phyloP scores from a whole-genome alignment of 1,140 invertebrate genomes.

The Diorhabda sublineata region DNA sequence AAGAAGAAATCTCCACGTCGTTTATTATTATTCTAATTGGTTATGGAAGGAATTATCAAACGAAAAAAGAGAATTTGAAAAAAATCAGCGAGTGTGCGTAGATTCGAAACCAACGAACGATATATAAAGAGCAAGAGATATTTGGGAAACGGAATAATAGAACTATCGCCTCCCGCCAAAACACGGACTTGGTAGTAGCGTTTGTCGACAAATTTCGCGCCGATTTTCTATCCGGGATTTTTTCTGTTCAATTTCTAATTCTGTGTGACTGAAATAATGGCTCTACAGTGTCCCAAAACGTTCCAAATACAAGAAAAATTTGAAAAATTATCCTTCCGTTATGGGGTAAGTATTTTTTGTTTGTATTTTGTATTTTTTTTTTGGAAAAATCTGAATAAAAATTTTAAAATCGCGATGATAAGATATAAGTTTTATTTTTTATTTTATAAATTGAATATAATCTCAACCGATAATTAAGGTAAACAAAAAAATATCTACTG shows the following conservation, averaged over 20 bases:
- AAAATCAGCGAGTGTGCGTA: neutral
- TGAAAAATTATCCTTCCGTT: constrained; percentile 2
- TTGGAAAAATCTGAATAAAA: too few species aligned
- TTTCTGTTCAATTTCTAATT: neutral
- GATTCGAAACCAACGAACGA: neutral
- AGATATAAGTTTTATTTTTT: too few species aligned
- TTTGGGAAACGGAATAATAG: constrained; percentile 2
- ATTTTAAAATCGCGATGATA: too few species aligned
- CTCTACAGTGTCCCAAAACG: neutral
- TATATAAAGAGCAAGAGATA: neutral
- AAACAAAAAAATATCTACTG: too few species aligned
- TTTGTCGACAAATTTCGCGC: neutral
- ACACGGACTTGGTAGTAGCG: neutral
- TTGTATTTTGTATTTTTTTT: neutral
- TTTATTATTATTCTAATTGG: neutral
- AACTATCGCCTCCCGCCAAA: neutral
- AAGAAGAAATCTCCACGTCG: neutral
- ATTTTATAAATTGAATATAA: too few species aligned
- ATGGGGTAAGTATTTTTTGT: neutral
- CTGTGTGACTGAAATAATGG: neutral
- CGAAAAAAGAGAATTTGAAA: neutral
- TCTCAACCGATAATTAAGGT: too few species aligned
- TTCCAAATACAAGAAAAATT: neutral
- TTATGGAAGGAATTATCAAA: neutral
- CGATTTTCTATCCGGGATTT: neutral